Evolutionary conservation across 1,140 invertebrate species (phyloP), one percentile per base, ranked within the genome.

Genomic region (Calosoma granatense): DNA sequence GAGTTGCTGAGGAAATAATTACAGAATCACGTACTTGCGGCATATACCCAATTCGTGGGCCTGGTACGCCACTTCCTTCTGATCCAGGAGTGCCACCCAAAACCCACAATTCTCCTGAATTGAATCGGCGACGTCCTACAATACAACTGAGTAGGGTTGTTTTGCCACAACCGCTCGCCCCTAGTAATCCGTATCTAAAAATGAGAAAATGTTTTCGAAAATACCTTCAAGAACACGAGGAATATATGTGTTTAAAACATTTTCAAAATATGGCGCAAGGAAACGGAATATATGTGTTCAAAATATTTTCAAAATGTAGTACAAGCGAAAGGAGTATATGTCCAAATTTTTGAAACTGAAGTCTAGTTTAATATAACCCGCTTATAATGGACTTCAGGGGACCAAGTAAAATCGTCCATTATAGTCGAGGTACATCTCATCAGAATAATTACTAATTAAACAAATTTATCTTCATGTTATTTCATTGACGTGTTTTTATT

Each of bases 81-180:
- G 78, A 77, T 0, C 89, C 88, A 0, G 91, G 89, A 22, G 76
- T 79, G 2, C 84, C 84, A 0, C 91, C 91, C 3, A 94, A 76
- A 0, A 94, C 88, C 71, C 79, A 81, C 6, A 94, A 78, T 3
- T 86, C 78, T 0, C 92, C 92, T 2, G 78, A 81, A 65, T 90
- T 80, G 6, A 94, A 73, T 47, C 78, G 71, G 26, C 85, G 76
- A 41, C 88, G 77, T 1, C 91, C 92, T 0, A 94, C 90, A 22
- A 94, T 82, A 67, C 90, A 92, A 19, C 87, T 87, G 0, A 96
- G 77, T 0, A 94, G 68, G 0, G 92, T 95, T 0, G 88, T 89
- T 75, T 92, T 90, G 9, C 87, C 86, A 65, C 87, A 90, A 2
- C 90, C 90, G 56, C 87, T 93, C 9, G 87, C 85, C 14, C 90